These are phyloP conservation scores for Schizothorax lantsangensis DNA, from an alignment of 2,797 vertebrate genomes.

Conservation along the genomic window DNA sequence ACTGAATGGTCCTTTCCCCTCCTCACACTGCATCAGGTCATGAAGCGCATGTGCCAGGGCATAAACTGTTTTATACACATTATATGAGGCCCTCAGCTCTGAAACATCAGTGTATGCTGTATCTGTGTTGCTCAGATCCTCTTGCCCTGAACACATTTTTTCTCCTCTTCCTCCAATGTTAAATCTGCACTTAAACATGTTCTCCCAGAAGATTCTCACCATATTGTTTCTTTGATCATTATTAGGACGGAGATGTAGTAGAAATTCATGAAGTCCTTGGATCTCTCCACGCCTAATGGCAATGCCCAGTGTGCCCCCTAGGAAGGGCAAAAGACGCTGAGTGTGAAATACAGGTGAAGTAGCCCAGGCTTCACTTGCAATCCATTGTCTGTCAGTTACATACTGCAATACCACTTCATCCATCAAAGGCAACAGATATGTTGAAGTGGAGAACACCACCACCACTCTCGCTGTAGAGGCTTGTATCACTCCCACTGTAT, in stretches of 20 bases:
- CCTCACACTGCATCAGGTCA: conserved; percentile 68
- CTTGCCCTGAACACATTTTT: conserved; percentile 62
- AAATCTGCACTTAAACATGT: conserved; percentile 60
- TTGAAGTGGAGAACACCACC: conserved; percentile 58
- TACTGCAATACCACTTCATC: conserved; percentile 60
- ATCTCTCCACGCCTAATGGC: conserved; percentile 75
- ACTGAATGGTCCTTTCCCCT: conserved; percentile 70
- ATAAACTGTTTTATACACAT: conserved; percentile 75
- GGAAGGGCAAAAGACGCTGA: conserved; percentile 23
- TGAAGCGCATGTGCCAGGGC: conserved; percentile 72
- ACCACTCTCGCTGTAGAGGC: conserved; percentile 63
- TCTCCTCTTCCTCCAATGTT: background rate
- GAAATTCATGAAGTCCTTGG: conserved; percentile 66
- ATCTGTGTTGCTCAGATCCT: conserved; percentile 55
- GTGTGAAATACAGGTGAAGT: conserved; percentile 54
- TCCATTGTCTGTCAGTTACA: conserved; percentile 62
- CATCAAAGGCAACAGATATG: conserved; percentile 60
- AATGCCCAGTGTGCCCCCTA: conserved; percentile 63
- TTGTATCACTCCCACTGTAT: conserved; percentile 51
- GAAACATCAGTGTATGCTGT: conserved; percentile 68
- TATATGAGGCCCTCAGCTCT: conserved; percentile 61
- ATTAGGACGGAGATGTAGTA: conserved; percentile 57
- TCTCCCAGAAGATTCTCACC: conserved; percentile 57
- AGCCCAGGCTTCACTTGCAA: conserved; percentile 64
- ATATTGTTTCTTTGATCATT: conserved; percentile 52